Evolutionary conservation across 92 coral and sea anemone species (phyloP).

Genomic region (Parazoanthus swiftii): DNA sequence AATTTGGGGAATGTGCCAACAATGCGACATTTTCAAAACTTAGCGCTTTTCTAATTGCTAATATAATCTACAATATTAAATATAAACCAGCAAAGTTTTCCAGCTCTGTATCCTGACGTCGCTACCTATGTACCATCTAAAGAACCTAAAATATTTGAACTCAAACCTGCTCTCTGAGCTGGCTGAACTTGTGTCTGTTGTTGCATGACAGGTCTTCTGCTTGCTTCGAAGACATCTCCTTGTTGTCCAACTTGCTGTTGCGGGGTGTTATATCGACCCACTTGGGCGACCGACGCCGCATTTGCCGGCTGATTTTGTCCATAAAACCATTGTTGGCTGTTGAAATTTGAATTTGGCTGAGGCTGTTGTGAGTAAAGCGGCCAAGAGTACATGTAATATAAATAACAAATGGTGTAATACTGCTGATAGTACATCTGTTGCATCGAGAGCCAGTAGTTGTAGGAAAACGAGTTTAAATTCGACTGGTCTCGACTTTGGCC

Average conservation of each 20-base stretch:
- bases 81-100: not conserved
- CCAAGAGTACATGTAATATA: slow-evolving; percentile 35
- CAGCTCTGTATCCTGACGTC: not conserved
- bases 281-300: not conserved
- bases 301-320: slow-evolving; percentile 28
- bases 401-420: slow-evolving; percentile 26
- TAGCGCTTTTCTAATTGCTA: not conserved
- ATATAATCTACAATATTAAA: too few species aligned
- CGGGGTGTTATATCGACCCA: not conserved
- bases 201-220: not conserved
- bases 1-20: too few species aligned
- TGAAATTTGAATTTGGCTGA: not conserved
- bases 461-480: not conserved
- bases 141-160: not conserved
- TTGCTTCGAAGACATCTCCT: not conserved
- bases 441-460: slow-evolving; percentile 17
- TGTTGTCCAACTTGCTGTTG: slow-evolving; percentile 1
- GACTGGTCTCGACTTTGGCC: not conserved
- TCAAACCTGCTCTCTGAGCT: slow-evolving; percentile 38
- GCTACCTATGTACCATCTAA: not conserved
- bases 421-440: slow-evolving; percentile 35
- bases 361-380: slow-evolving; percentile 30
- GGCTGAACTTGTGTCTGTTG: slow-evolving; percentile 9
- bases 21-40: too few species aligned
- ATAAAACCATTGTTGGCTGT: slow-evolving; percentile 31